These are phyloP conservation scores for Scartelaos histophorus DNA, from an alignment of 2,113 vertebrate species.

Conservation along the genomic window DNA sequence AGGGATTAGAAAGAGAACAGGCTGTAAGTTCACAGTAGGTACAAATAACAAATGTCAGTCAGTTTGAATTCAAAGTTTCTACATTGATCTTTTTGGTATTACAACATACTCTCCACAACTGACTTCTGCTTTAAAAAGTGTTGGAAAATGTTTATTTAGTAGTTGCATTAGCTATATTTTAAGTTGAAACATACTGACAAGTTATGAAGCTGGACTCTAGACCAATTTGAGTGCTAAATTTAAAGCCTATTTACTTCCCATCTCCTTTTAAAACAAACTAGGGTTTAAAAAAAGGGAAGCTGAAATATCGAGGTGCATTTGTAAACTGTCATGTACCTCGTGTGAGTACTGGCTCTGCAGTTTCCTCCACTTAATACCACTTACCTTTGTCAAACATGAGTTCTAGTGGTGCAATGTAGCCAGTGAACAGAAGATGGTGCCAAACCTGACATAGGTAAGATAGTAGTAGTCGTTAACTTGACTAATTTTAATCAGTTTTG, in stretches of 20 bases:
- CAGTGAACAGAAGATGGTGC: constrained; percentile 73
- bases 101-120: not conserved
- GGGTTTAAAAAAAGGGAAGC: not conserved
- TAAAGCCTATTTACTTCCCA: too few relatives aligned
- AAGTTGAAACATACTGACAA: too few relatives aligned
- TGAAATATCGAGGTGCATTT: not conserved
- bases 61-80: not conserved
- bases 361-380: not conserved
- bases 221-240: too few relatives aligned
- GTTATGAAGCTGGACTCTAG: too few relatives aligned
- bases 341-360: not conserved
- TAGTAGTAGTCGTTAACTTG: not conserved
- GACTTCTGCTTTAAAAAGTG: not conserved
- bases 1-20: constrained; percentile 34
- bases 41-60: not conserved
- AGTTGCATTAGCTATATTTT: not conserved
- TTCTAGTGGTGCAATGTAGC: constrained; percentile 35
- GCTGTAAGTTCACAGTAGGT: not conserved
- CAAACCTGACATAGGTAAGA: constrained; percentile 50
- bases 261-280: not conserved
- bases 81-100: too few relatives aligned
- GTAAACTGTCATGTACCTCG: not conserved
- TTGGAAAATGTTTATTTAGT: not conserved
- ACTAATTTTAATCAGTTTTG: not conserved
- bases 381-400: constrained; percentile 7